phyloP scores from a whole-genome alignment of 1,140 invertebrate genomes.

The Catajapyx aquilonaris region DNA sequence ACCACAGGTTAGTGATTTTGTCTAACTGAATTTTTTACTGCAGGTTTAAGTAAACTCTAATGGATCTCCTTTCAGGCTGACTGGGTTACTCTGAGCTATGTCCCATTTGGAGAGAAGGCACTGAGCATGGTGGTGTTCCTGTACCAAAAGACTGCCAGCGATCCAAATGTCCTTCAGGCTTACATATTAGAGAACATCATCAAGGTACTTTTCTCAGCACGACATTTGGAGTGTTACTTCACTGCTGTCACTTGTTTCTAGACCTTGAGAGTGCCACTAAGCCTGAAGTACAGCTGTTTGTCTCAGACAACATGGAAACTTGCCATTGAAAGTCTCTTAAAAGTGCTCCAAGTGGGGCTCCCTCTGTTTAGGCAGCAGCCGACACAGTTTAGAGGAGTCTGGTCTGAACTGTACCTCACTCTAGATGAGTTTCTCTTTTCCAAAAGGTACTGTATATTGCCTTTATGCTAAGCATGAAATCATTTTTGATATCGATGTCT shows the following conservation, averaged over 20 bases:
- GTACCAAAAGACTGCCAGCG: constrained; percentile 58
- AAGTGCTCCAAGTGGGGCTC: constrained; percentile 59
- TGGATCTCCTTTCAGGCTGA: constrained; percentile 30
- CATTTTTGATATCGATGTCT: constrained; percentile 1
- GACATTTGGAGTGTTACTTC: constrained; percentile 4
- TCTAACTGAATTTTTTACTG: constrained; percentile 4
- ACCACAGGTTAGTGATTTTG: constrained; percentile 10
- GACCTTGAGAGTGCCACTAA: constrained; percentile 48
- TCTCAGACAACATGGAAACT: constrained; percentile 69
- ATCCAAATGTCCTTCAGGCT: constrained; percentile 47
- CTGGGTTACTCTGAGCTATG: constrained; percentile 66
- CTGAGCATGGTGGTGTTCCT: constrained; percentile 58
- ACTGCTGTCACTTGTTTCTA: constrained; percentile 13
- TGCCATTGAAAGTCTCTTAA: constrained; percentile 53
- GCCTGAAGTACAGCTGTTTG: constrained; percentile 63
- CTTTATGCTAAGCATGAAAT: constrained; percentile 3
- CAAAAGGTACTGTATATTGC: constrained; percentile 29
- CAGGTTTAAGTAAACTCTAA: constrained; percentile 15
- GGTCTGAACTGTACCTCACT: constrained; percentile 63
- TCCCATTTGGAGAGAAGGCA: constrained; percentile 69
- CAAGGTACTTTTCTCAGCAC: constrained; percentile 20
- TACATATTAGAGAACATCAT: constrained; percentile 57
- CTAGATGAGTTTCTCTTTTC: constrained; percentile 84
- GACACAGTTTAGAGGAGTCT: constrained; percentile 45
- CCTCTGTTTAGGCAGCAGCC: constrained; percentile 63